A percentile compares a stretch with the other conserved stretches of the same genome.
phyloP scores from a whole-genome alignment of 2,888 invertebrate species.

The Athripsodes cinereus region DNA sequence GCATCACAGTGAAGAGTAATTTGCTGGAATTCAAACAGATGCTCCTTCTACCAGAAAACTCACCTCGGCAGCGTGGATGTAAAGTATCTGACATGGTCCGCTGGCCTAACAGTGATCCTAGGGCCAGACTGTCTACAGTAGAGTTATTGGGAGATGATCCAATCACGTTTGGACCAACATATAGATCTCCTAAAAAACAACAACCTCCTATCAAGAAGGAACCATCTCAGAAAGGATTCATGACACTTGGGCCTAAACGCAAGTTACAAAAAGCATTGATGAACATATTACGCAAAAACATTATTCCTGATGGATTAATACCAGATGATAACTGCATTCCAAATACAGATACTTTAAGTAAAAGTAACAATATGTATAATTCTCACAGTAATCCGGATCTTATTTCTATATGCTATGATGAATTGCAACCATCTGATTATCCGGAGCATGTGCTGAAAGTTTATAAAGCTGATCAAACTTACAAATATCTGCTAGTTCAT shows the following conservation, averaged over 20 bases:
- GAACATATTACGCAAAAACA: slow-evolving; percentile 83
- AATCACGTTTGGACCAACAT: slow-evolving; percentile 36
- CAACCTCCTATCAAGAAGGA: slow-evolving; percentile 55
- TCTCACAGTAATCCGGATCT: slow-evolving; percentile 88
- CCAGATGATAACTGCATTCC: slow-evolving; percentile 59
- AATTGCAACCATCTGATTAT: slow-evolving; percentile 72
- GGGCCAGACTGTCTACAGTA: slow-evolving; percentile 73
- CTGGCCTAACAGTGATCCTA: slow-evolving; percentile 58
- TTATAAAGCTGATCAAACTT: slow-evolving; percentile 94
- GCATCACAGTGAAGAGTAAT: slow-evolving; percentile 96
- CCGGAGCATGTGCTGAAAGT: slow-evolving; percentile 97
- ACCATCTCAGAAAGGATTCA: slow-evolving; percentile 72
- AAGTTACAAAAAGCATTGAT: slow-evolving; percentile 80
- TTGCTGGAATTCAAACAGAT: slow-evolving; percentile 76
- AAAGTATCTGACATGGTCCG: slow-evolving; percentile 60
- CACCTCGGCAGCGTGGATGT: slow-evolving; percentile 65
- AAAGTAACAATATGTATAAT: slow-evolving; percentile 60
- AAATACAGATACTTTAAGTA: slow-evolving; percentile 51
- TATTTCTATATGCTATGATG: slow-evolving; percentile 76
- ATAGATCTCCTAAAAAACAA: slow-evolving; percentile 49
- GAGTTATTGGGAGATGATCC: slow-evolving; percentile 55
- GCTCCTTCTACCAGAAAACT: slow-evolving; percentile 68
- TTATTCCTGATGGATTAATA: slow-evolving; percentile 61
- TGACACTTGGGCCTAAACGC: slow-evolving; percentile 83
- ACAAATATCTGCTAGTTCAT: slow-evolving; percentile 93